Evolutionary conservation across 2,113 vertebrate species (phyloP), one percentile per base, ranked within the genome.

Genomic region (Ictalurus punctatus): DNA sequence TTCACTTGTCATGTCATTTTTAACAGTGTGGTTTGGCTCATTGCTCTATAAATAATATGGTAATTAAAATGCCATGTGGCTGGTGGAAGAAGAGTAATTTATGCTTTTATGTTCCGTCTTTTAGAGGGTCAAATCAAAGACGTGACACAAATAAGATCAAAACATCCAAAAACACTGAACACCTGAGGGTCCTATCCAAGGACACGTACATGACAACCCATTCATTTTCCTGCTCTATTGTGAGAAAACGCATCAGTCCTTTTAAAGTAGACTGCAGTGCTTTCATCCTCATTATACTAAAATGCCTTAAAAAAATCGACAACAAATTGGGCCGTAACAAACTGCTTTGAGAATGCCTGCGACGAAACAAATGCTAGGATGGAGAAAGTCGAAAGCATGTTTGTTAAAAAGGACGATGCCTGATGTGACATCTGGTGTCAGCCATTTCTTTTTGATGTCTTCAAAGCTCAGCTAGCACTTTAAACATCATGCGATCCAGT

Each of bases 401-500:
- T 52, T 65, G 65, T 84, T 78, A 88, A 84, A 63, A 76, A 76
- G 17, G 13, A 84, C 2, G 58, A 78, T 63, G 27, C 48, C 3
- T 30, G 71, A 84, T 71, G 48, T 61, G 87, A 40, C 58, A 65
- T 56, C 71, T 85, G 71, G 56, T 84, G 58, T 54, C 73, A 23
- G 52, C 19, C 69, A 59, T 63, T 44, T 83, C 67, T 83, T 61
- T 85, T 87, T 89, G 67, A 90, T 86, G 48, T 90, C 83, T 86
- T 88, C 76, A 85, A 86, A 88, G 83, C 54, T 83, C 58, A 17
- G 61, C 63, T 61, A 44, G n/a, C 34, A 48, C 61, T 83, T 88
- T 85, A 90, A 79, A 56, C 78, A 83, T 40, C 81, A 58, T 34
- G 78, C 12, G 48, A 61, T 74, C 56, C 86, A 87, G 52, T 84